Evolutionary conservation across 2,797 vertebrate species (phyloP).

Genomic region (Sebastes umbrosus): DNA sequence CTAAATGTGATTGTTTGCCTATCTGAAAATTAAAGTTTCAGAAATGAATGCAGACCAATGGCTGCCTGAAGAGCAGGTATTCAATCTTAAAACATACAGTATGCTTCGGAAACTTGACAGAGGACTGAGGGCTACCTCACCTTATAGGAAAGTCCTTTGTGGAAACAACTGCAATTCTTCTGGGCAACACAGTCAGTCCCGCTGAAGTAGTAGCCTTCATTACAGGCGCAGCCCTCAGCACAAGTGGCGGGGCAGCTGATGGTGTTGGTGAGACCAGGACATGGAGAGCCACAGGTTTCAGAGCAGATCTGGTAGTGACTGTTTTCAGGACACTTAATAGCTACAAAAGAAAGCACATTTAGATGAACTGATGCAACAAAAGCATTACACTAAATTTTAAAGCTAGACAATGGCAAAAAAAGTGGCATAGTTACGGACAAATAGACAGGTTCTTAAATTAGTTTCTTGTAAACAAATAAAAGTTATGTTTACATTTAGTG

Average conservation of each 20-base stretch:
- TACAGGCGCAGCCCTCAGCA: constrained; percentile 80
- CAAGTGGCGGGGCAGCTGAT: constrained; percentile 60
- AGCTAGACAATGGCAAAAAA: not conserved
- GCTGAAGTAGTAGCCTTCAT: constrained; percentile 71
- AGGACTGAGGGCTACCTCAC: not conserved
- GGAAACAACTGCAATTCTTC: constrained; percentile 77
- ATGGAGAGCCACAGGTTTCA: constrained; percentile 70
- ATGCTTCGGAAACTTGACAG: not conserved
- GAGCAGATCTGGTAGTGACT: constrained; percentile 80
- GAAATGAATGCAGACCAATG: not conserved
- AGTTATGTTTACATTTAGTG: no score
- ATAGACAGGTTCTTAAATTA: not conserved
- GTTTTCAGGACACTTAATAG: constrained; percentile 70
- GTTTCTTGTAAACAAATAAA: not conserved
- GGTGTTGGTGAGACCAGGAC: constrained; percentile 62
- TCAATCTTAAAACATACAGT: not conserved
- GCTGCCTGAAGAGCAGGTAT: not conserved
- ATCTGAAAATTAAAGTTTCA: not conserved
- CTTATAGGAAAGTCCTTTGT: constrained; percentile 71
- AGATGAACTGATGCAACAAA: not conserved
- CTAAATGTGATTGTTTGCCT: no score
- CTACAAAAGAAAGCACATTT: constrained; percentile 43
- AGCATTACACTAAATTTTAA: not conserved
- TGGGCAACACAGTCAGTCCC: constrained; percentile 73
- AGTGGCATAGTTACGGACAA: not conserved